These are phyloP conservation scores for Leptodactylus fallax DNA, from an alignment of 2,797 vertebrate genomes.

Conservation along the genomic window DNA sequence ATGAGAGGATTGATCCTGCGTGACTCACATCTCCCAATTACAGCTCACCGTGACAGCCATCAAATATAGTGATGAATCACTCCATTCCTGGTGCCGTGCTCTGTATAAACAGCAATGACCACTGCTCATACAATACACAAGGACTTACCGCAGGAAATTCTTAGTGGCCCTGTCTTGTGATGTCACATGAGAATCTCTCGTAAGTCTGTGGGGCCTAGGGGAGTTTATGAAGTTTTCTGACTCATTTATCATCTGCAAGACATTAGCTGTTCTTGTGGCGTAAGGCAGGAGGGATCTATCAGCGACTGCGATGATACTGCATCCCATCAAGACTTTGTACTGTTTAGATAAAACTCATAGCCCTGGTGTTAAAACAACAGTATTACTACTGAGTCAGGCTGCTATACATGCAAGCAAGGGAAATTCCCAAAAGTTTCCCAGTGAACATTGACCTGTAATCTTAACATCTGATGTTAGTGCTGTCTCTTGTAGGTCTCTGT, in stretches of 20 bases:
- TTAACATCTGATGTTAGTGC: too few relatives aligned
- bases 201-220: background rate
- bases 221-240: background rate
- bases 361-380: background rate
- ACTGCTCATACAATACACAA: background rate
- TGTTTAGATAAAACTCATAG: background rate
- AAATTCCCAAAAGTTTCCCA: too few relatives aligned
- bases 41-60: background rate
- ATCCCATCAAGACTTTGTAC: background rate
- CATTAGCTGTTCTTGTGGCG: background rate
- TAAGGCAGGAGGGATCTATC: background rate
- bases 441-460: too few relatives aligned
- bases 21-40: constrained; percentile 30
- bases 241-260: constrained; percentile 5
- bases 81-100: background rate
- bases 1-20: constrained; percentile 15
- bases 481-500: too few relatives aligned
- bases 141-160: background rate
- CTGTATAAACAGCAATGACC: constrained; percentile 22
- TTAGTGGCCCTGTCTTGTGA: background rate
- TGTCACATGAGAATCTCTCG: background rate
- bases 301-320: background rate
- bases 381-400: background rate
- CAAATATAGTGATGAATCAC: constrained; percentile 39
- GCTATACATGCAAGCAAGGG: too few relatives aligned